phyloP scores from a whole-genome alignment of 2,888 invertebrate species.

The Cordilura impudica region DNA sequence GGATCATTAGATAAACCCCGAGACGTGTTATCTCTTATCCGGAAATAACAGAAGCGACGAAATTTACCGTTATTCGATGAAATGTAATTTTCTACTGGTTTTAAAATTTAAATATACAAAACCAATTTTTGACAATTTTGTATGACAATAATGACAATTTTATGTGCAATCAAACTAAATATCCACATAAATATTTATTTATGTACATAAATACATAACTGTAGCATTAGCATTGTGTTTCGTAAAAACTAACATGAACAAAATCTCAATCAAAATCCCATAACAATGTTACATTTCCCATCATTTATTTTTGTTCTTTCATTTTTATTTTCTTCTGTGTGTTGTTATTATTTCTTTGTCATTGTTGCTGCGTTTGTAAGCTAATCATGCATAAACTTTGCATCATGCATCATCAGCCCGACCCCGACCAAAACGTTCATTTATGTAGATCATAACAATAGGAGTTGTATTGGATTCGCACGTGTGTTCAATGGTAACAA shows the following conservation, averaged over 20 bases:
- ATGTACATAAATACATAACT: conserved; percentile 19
- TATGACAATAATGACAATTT: conserved; percentile 31
- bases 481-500: conserved; percentile 53
- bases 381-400: conserved; percentile 54
- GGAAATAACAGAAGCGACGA: no score
- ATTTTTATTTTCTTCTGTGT: neutral
- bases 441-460: conserved; percentile 23
- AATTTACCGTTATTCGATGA: no score
- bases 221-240: conserved; percentile 30
- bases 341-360: conserved; percentile 21
- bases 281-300: conserved; percentile 57
- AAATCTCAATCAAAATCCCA: conserved; percentile 59
- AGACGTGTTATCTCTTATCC: no score
- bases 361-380: conserved; percentile 48
- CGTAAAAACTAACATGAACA: conserved; percentile 50
- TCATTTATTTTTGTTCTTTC: no score
- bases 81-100: no score
- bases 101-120: neutral
- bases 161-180: neutral
- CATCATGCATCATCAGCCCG: conserved; percentile 26
- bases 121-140: conserved; percentile 25
- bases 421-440: conserved; percentile 5
- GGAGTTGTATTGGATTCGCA: conserved; percentile 48
- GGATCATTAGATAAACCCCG: no score
- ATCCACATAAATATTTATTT: neutral